Evolutionary conservation across 2,797 vertebrate genomes (phyloP).

Genomic region (Intellagama lesueurii): DNA sequence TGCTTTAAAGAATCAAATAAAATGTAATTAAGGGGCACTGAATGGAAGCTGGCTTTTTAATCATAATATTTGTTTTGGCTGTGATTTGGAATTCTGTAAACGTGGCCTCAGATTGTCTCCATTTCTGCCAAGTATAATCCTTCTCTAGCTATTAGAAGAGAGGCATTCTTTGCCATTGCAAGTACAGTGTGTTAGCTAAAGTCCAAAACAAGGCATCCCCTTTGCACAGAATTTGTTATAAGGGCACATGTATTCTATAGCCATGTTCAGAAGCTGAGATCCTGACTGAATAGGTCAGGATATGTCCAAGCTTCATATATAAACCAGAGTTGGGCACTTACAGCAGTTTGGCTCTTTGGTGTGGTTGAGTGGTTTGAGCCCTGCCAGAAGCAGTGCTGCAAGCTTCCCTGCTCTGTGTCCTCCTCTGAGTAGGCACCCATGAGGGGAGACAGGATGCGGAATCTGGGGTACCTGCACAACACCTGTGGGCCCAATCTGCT

Average conservation of each 20-base stretch:
- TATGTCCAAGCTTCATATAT: neutral
- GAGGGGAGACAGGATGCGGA: too few species aligned
- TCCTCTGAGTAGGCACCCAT: too few species aligned
- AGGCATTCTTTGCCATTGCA: constrained; percentile 50
- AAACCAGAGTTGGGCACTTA: too few species aligned
- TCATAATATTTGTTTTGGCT: constrained; percentile 70
- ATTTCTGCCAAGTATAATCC: constrained; percentile 64
- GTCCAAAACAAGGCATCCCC: neutral
- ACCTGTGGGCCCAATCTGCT: too few species aligned
- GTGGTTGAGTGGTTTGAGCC: too few species aligned
- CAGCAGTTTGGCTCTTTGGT: too few species aligned
- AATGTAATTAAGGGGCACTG: constrained; percentile 58
- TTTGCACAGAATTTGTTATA: neutral
- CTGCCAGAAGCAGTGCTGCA: too few species aligned
- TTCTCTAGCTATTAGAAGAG: constrained; percentile 70
- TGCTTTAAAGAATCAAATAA: constrained; percentile 61
- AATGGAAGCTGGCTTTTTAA: constrained; percentile 64
- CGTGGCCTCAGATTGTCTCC: constrained; percentile 64
- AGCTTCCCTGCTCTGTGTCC: too few species aligned
- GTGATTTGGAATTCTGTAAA: constrained; percentile 52
- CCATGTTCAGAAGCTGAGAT: neutral
- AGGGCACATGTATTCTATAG: neutral
- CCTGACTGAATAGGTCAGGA: neutral
- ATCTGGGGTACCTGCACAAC: too few species aligned
- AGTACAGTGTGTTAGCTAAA: constrained; percentile 22